Base-by-base conservation (phyloP, 2,888 invertebrate species). In the Linnaemya tessellans region DNA sequence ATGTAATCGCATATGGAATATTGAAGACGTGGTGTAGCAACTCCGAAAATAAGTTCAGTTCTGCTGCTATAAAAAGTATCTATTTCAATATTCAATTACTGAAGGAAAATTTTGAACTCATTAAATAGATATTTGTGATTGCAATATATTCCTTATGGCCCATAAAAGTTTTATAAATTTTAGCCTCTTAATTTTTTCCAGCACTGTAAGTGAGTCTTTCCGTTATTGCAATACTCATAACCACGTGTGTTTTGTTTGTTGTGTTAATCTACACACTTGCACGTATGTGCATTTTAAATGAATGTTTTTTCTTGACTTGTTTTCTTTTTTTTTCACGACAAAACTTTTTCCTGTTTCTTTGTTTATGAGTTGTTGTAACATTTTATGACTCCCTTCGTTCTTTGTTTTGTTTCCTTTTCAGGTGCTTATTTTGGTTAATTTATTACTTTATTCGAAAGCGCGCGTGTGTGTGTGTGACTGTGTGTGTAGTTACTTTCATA, bases 301-400 rank as follows among this genome's bases (percentile, higher is more conserved):
- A 64, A 78, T 49, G 25, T 18, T 65, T 74, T 58, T 74, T 62
- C 3, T 60, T n/a, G n/a, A 20, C 13, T 56, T 46, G 30, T 35
- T 20, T 43, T 46, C 30, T 13, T 77, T 46, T 25, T 18, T 77
- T 35, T 20, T 20, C 15, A 43, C 43, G 41, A 60, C 65, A 78
- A 54, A 62, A 68, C 41, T 77, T 77, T 43, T 80, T 67, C 38
- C 51, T 51, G 60, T 78, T 46, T 70, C 38, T 73, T 84, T 86
- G 80, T 82, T 77, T 84, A 41, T 78, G 62, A 78, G 74, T 78
- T 73, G 64, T 67, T 43, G 43, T 64, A 62, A 74, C 49, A 77
- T 77, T 84, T 84, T 65, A 80, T 77, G 71, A 70, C 71, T 73
- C 68, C 54, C 22, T 60, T 35, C 20, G 41, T 67, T 18, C 68